A percentile compares a stretch with the other conserved stretches of the same genome.
Conservation (phyloP, 2,888 invertebrate genomes). For the Thyatira batis region DNA sequence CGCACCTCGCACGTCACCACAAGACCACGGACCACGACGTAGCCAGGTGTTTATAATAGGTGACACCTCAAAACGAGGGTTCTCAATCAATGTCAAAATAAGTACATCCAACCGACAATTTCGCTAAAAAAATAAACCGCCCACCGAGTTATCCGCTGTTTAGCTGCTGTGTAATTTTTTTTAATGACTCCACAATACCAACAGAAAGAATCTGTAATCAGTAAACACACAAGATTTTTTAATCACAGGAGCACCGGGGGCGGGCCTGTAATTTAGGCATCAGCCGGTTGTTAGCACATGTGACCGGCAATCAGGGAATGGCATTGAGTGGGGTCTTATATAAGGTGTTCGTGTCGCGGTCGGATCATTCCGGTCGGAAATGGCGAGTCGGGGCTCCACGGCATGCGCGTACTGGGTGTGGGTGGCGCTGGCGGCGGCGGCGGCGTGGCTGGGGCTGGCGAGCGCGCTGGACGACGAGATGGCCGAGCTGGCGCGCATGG, state of each 20-base stretch:
- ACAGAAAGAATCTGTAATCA: conserved; percentile 18
- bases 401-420: conserved; percentile 9
- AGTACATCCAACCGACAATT: conserved; percentile 14
- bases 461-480: conserved; percentile 59
- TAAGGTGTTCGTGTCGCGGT: conserved; percentile 16
- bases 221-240: conserved; percentile 42
- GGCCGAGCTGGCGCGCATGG: conserved; percentile 66
- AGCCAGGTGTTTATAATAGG: conserved; percentile 13
- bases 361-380: conserved; percentile 3
- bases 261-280: conserved; percentile 43
- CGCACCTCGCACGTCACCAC: conserved; percentile 6
- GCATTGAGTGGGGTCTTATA: conserved; percentile 42
- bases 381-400: not conserved
- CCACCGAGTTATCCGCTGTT: conserved; percentile 16
- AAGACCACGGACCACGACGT: not conserved
- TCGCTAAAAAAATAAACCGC: conserved; percentile 22
- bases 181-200: conserved; percentile 38
- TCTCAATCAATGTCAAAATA: conserved; percentile 12
- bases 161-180: conserved; percentile 40
- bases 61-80: conserved; percentile 28
- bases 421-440: conserved; percentile 18
- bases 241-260: conserved; percentile 37
- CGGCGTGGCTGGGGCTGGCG: conserved; percentile 12
- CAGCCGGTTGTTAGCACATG: conserved; percentile 23
- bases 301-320: conserved; percentile 19